phyloP scores from a whole-genome alignment of 2,113 vertebrate genomes.

The Thermophis baileyi region DNA sequence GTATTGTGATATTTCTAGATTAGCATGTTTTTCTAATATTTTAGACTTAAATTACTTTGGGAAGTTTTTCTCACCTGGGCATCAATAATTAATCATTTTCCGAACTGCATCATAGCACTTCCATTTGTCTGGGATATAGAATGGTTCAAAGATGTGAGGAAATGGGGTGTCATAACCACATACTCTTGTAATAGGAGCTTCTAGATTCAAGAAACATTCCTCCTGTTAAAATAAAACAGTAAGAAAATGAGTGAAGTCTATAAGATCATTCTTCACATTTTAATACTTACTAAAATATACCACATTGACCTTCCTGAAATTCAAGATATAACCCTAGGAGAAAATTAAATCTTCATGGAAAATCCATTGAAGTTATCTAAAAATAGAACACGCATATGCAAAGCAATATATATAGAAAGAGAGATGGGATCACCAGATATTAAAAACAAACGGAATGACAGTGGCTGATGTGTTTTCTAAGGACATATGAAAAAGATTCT shows the following conservation, averaged over 20 bases:
- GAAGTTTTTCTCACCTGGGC: constrained; percentile 52
- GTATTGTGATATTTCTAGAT: not conserved
- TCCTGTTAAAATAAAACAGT: constrained; percentile 74
- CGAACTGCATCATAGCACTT: constrained; percentile 95
- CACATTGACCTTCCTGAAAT: constrained; percentile 36
- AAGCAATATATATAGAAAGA: not conserved
- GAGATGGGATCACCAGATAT: not conserved
- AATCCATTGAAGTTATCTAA: not conserved
- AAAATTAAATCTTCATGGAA: constrained; percentile 1
- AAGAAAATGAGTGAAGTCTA: constrained; percentile 37
- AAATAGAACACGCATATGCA: constrained; percentile 7
- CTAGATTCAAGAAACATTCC: constrained; percentile 95
- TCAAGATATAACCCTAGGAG: not conserved
- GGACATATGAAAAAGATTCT: not conserved
- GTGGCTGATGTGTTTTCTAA: not conserved
- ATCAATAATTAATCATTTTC: constrained; percentile 95
- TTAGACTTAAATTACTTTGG: not conserved
- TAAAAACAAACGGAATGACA: not conserved
- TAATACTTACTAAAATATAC: constrained; percentile 36
- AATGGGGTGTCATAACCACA: constrained; percentile 98
- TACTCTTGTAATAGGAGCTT: constrained; percentile 91
- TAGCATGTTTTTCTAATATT: not conserved
- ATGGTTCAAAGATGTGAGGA: constrained; percentile 95
- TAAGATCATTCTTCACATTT: constrained; percentile 36
- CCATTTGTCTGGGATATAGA: constrained; percentile 99